These are phyloP conservation scores for Caretta caretta DNA, from an alignment of 2,113 vertebrate genomes.

Conservation along the genomic window DNA sequence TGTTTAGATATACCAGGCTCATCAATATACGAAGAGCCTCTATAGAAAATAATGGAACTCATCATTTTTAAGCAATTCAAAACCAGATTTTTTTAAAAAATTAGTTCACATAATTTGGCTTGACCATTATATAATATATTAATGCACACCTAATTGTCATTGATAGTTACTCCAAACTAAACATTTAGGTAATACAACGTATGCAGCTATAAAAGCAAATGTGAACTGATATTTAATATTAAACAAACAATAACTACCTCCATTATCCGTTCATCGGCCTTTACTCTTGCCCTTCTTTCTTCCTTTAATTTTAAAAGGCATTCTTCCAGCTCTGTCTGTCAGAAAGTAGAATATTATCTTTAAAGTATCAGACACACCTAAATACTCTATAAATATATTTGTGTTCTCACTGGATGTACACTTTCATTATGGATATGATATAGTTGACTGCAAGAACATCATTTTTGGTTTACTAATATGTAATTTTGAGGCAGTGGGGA, in stretches of 20 bases:
- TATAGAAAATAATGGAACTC: neutral
- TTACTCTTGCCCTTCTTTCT: slow-evolving; percentile 87
- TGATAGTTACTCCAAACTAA: slow-evolving; percentile 23
- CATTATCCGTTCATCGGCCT: slow-evolving; percentile 83
- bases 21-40: neutral
- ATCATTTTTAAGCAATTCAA: neutral
- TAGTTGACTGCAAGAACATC: neutral
- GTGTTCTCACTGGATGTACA: neutral
- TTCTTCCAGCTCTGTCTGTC: slow-evolving; percentile 88
- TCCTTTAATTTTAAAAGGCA: slow-evolving; percentile 86
- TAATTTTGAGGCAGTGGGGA: neutral
- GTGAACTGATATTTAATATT: neutral
- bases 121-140: neutral
- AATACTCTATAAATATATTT: neutral
- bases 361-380: neutral
- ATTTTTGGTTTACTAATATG: fast-evolving
- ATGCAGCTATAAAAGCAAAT: neutral
- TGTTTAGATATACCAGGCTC: neutral
- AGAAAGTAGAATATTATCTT: slow-evolving; percentile 22
- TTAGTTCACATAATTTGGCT: neutral
- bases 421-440: neutral
- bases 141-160: neutral
- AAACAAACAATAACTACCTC: slow-evolving; percentile 81
- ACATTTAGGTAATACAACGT: neutral
- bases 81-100: neutral